Conservation (phyloP, 2,113 vertebrate species). For the Oreochromis tanganicae region DNA sequence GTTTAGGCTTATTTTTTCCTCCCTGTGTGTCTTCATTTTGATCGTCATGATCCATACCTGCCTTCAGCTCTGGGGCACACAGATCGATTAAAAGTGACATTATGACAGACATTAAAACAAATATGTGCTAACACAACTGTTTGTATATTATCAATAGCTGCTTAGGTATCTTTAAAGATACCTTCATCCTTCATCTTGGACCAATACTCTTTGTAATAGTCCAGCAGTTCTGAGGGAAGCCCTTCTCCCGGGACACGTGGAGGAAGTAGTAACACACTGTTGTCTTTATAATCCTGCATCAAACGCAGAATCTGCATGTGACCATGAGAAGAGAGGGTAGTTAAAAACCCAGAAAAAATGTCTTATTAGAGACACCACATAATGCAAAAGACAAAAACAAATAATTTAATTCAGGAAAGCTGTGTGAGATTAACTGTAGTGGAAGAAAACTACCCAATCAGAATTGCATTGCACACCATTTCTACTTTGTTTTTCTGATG, state of each 20-base stretch:
- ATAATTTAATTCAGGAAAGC: not conserved
- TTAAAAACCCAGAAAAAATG: not conserved
- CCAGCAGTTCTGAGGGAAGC: slow-evolving; percentile 79
- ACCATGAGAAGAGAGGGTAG: not conserved
- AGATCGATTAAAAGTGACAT: not conserved
- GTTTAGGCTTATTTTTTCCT: slow-evolving; percentile 21
- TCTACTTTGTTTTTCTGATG: not conserved
- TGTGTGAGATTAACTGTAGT: not conserved
- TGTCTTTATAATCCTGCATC: slow-evolving; percentile 74
- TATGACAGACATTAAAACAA: not conserved
- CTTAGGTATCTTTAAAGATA: not conserved
- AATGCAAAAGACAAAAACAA: not conserved
- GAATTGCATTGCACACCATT: not conserved
- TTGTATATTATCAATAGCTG: not conserved
- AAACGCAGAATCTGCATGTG: slow-evolving; percentile 73
- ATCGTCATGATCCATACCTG: not conserved
- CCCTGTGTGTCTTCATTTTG: slow-evolving; percentile 11
- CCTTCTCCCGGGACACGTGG: slow-evolving; percentile 74
- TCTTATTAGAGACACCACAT: not conserved
- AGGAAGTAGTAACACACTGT: slow-evolving; percentile 78
- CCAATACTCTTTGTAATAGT: slow-evolving; percentile 71
- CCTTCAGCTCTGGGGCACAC: slow-evolving; percentile 13
- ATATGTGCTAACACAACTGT: not conserved
- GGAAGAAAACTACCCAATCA: not conserved
- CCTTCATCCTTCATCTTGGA: slow-evolving; percentile 51